These are phyloP conservation scores for Microtus ochrogaster DNA, from an alignment of 2,113 vertebrate genomes.

Conservation along the genomic window DNA sequence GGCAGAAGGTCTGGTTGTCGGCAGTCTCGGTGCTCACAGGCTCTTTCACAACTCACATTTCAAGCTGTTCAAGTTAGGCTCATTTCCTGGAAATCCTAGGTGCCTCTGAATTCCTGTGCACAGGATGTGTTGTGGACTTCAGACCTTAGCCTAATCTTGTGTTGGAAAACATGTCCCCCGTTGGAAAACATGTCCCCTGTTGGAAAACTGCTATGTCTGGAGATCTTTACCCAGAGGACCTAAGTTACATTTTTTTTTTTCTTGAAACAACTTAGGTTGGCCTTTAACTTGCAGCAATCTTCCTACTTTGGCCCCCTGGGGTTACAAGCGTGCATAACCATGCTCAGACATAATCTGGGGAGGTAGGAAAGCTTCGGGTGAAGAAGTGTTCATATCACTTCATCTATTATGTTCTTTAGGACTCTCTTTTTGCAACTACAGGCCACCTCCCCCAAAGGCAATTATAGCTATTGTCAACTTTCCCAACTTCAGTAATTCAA, in stretches of 20 bases:
- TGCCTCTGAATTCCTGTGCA: not conserved
- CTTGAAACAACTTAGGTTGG: not conserved
- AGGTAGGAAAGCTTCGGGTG: not conserved
- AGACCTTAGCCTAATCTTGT: not conserved
- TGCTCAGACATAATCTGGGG: not conserved
- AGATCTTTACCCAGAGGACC: not conserved
- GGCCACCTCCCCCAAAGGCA: not conserved
- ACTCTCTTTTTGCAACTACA: not conserved
- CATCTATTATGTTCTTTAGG: not conserved
- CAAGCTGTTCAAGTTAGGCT: conserved; percentile 20
- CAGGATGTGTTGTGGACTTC: not conserved
- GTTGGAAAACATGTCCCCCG: not conserved
- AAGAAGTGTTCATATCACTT: not conserved
- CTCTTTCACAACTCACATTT: not conserved
- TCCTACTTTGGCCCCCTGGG: not conserved
- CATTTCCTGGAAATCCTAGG: conserved; percentile 42
- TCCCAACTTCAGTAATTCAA: not conserved
- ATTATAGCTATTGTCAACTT: conserved; percentile 56
- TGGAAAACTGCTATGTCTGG: not conserved
- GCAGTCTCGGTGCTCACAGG: conserved; percentile 7
- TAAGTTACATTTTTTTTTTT: not conserved
- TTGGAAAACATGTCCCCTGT: not conserved
- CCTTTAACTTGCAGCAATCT: not conserved
- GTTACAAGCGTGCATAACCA: not conserved
- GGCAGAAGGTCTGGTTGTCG: not conserved